These are phyloP conservation scores for Patella vulgata DNA, from an alignment of 1,140 invertebrate species.

Conservation along the genomic window DNA sequence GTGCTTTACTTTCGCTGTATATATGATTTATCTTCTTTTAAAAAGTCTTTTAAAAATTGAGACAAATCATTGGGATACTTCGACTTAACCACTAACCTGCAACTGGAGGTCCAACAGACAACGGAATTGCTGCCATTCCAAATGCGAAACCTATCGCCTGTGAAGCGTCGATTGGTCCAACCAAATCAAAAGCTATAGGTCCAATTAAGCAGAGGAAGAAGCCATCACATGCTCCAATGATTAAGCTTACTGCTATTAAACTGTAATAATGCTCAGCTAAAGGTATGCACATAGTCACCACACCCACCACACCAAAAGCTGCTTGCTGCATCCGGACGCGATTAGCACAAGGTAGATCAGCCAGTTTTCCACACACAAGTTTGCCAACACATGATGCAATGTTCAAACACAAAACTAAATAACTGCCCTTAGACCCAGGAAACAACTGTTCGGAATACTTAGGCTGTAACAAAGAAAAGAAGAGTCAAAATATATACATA, in stretches of 20 bases:
- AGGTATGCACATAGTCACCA: slow-evolving; percentile 82
- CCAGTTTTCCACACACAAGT: slow-evolving; percentile 85
- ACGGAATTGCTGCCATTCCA: slow-evolving; percentile 84
- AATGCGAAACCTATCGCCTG: slow-evolving; percentile 92
- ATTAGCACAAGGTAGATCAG: slow-evolving; percentile 82
- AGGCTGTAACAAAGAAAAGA: slow-evolving; percentile 65
- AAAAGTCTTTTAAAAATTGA: too few relatives aligned
- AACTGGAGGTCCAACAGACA: slow-evolving; percentile 87
- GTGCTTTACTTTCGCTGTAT: too few relatives aligned
- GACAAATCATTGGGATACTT: too few relatives aligned
- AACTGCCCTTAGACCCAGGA: slow-evolving; percentile 73
- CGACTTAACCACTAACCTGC: slow-evolving; percentile 71
- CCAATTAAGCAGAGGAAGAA: slow-evolving; percentile 92
- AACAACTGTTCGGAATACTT: slow-evolving; percentile 79
- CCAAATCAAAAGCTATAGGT: slow-evolving; percentile 91
- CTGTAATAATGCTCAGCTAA: slow-evolving; percentile 73
- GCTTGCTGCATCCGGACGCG: slow-evolving; percentile 83
- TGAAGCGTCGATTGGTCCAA: slow-evolving; percentile 83
- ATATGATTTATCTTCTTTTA: too few relatives aligned
- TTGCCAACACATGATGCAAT: slow-evolving; percentile 88
- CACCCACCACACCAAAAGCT: slow-evolving; percentile 84
- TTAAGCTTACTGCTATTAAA: slow-evolving; percentile 77
- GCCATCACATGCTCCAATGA: slow-evolving; percentile 91
- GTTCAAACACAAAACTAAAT: slow-evolving; percentile 87
- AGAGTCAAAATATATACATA: too few relatives aligned